These are phyloP conservation scores for Dallia pectoralis DNA, from an alignment of 2,797 vertebrate genomes.

Conservation along the genomic window DNA sequence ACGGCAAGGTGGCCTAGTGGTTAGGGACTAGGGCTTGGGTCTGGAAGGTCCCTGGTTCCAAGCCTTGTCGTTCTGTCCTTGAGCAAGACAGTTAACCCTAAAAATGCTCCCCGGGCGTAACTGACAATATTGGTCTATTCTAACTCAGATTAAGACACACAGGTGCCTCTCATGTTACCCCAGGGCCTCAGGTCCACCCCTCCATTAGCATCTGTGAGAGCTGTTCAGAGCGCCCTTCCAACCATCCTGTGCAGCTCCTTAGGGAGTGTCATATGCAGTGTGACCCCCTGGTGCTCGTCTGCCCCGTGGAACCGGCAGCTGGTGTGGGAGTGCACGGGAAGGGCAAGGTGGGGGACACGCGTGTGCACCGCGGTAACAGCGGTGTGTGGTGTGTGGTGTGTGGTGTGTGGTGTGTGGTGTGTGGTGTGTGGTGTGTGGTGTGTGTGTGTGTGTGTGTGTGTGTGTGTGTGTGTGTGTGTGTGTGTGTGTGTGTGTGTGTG, in stretches of 20 bases:
- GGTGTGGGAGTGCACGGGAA: conserved; percentile 2
- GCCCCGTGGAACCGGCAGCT: too few species aligned
- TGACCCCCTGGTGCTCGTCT: conserved; percentile 22
- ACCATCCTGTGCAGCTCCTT: conserved; percentile 24
- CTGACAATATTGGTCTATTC: neutral
- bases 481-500: conserved; percentile 10
- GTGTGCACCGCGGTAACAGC: neutral
- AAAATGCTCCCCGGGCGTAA: too few species aligned
- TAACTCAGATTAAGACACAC: neutral
- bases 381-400: neutral
- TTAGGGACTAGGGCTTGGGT: too few species aligned
- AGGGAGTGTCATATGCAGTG: neutral
- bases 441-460: conserved; percentile 43
- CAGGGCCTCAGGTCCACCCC: neutral
- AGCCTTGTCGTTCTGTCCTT: too few species aligned
- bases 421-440: conserved; percentile 63
- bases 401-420: conserved; percentile 13
- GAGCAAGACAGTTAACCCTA: too few species aligned
- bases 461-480: conserved; percentile 14
- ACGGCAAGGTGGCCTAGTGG: too few species aligned
- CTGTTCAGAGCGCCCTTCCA: conserved; percentile 35
- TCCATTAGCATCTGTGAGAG: conserved; percentile 11
- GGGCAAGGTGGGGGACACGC: conserved; percentile 13
- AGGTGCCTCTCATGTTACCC: neutral
- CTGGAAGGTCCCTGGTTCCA: too few species aligned